Evolutionary conservation across 2,797 vertebrate species (phyloP), one percentile per base, ranked within the genome.

Genomic region (Eurystomus glaucurus): DNA sequence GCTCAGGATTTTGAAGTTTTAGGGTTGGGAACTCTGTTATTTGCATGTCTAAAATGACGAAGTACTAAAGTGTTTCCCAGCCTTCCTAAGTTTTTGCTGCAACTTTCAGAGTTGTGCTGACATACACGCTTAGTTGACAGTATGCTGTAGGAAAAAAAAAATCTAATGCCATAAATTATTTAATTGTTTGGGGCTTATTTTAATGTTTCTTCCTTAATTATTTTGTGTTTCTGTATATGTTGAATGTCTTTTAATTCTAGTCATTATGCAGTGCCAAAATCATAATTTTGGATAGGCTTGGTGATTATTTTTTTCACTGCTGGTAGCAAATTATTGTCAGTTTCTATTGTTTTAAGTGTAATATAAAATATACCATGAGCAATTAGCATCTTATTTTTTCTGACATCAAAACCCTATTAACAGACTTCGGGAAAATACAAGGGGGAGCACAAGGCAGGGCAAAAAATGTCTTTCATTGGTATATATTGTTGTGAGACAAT

Each of bases 401-500:
- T 43, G 6, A 60, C 71, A 55, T 13, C 16, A 46, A 68, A 79
- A 48, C 9, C 14, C 19, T 60, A 91, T 41, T 77, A 87, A 33
- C 7, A 82, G 50, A 74, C 19, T 26, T 85, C 28, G 18, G 18
- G 22, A 90, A 80, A 98, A 95, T 64, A 91, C 76, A 95, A 83
- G 48, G 41, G 69, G 70, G 65, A 94, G 80, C 60, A 91, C 65
- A 60, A 92, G 62, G 20, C 37, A 85, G 87, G 85, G 61, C 39
- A 91, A 72, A 90, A 82, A 95, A 91, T 96, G 77, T 93, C 97
- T 96, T 97, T 97, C 95, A 88, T 89, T 98, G 98, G 98, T 97
- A 97, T 98, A 97, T 97, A 98, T 98, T 98, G 94, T 97, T 97
- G 98, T 97, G 98, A 99, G 98, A 99, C 98, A 99, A 98, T 97